Evolutionary conservation across 2,113 vertebrate genomes (phyloP).

Genomic region (Trogon melanurus): DNA sequence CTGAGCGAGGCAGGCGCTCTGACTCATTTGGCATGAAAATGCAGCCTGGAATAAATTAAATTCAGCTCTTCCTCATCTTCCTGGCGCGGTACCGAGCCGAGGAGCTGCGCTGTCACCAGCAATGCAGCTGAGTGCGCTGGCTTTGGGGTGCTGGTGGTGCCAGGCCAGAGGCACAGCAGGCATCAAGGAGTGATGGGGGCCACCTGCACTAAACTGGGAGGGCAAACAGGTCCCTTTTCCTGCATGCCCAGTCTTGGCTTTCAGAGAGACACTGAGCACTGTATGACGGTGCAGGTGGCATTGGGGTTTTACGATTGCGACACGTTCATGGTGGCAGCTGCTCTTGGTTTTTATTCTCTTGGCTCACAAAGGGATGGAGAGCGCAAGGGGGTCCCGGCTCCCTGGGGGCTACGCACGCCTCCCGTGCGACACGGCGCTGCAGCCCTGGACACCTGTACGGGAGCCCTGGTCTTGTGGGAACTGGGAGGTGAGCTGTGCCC

Average conservation of each 20-base stretch:
- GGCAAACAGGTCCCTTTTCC: background rate
- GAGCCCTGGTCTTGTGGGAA: background rate
- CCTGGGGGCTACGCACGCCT: background rate
- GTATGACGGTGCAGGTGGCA: rapidly evolving
- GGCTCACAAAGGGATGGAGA: background rate
- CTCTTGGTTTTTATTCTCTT: background rate
- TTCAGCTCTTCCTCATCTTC: slow-evolving; percentile 5
- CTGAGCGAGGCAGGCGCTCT: background rate
- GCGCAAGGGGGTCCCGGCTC: too few species aligned
- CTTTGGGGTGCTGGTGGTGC: background rate
- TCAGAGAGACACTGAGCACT: background rate
- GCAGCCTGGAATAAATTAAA: background rate
- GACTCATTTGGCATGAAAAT: slow-evolving; percentile 60
- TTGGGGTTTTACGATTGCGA: background rate
- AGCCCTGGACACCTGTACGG: background rate
- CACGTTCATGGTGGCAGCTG: rapidly evolving
- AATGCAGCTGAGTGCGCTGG: background rate
- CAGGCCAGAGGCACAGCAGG: background rate
- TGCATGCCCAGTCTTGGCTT: background rate
- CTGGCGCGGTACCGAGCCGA: rapidly evolving
- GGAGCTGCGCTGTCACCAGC: rapidly evolving
- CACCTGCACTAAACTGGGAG: background rate
- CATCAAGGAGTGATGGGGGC: rapidly evolving
- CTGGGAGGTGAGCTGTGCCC: rapidly evolving
- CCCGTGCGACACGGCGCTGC: background rate